Conservation (phyloP, 2,888 invertebrate species). For the Onchidella celtica region DNA sequence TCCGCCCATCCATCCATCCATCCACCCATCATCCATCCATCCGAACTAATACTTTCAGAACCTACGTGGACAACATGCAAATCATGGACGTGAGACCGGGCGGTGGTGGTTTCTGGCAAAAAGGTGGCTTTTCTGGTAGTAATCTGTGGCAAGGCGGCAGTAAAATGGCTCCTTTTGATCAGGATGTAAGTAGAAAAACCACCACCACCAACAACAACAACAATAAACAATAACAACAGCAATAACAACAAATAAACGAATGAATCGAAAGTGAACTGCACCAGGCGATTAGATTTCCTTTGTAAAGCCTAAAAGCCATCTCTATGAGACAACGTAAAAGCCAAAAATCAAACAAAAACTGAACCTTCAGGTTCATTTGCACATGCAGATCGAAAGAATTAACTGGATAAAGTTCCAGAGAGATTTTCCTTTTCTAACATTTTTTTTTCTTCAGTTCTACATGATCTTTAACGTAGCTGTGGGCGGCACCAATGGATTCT, state of each 20-base stretch:
- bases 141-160: conserved; percentile 69
- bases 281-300: too few relatives aligned
- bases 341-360: background rate
- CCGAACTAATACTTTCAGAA: too few relatives aligned
- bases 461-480: conserved; percentile 56
- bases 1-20: too few relatives aligned
- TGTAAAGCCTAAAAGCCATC: too few relatives aligned
- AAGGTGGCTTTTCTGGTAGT: conserved; percentile 79
- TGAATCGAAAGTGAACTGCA: too few relatives aligned
- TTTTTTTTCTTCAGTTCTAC: conserved; percentile 50
- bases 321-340: background rate
- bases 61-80: conserved; percentile 67
- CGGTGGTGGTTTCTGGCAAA: conserved; percentile 84
- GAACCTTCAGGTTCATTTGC: background rate
- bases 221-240: too few relatives aligned
- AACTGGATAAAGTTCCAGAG: too few relatives aligned
- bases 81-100: conserved; percentile 60
- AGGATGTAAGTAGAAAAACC: conserved; percentile 62
- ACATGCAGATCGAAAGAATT: background rate
- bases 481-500: conserved; percentile 56
- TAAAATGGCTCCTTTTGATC: conserved; percentile 73
- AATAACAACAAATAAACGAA: too few relatives aligned
- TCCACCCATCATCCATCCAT: too few relatives aligned
- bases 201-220: too few relatives aligned
- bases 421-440: background rate